These are phyloP conservation scores for Thyatira batis DNA, from an alignment of 2,888 invertebrate genomes.

Conservation along the genomic window DNA sequence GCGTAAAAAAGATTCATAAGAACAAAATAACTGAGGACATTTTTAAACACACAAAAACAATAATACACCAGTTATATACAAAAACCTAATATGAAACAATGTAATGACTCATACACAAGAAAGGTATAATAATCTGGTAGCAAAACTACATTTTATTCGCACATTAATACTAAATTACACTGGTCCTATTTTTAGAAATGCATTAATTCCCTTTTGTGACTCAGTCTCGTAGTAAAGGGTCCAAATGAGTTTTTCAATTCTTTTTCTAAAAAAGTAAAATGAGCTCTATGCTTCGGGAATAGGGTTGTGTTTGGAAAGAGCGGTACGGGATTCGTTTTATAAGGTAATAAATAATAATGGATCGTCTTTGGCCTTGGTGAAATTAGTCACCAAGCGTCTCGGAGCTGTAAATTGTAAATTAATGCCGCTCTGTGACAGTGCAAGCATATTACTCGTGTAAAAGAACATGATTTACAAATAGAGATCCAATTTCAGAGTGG, in stretches of 20 bases:
- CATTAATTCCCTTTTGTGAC: constrained; percentile 63
- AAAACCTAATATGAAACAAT: neutral
- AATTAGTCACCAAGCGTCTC: constrained; percentile 68
- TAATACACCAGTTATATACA: neutral
- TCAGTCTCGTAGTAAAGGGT: constrained; percentile 63
- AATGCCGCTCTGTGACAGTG: constrained; percentile 46
- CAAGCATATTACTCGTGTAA: constrained; percentile 28
- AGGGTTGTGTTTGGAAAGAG: constrained; percentile 40
- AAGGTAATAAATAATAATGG: constrained; percentile 79
- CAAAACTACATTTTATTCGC: constrained; percentile 37
- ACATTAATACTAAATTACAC: constrained; percentile 39
- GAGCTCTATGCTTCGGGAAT: constrained; percentile 38
- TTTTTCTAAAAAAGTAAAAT: constrained; percentile 26
- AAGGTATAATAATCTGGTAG: constrained; percentile 4
- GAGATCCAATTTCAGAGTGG: neutral
- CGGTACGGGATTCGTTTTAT: constrained; percentile 53
- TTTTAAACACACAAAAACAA: neutral
- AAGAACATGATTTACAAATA: neutral
- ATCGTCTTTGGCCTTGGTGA: constrained; percentile 75
- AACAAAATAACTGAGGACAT: too few species aligned
- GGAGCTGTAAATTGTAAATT: constrained; percentile 54
- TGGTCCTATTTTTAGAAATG: constrained; percentile 62
- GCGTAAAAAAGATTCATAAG: neutral
- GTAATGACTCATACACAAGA: neutral
- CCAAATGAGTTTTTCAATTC: constrained; percentile 54